These are phyloP conservation scores for Hirtodrosophila duncani DNA, from an alignment of 2,888 invertebrate genomes.

Conservation along the genomic window DNA sequence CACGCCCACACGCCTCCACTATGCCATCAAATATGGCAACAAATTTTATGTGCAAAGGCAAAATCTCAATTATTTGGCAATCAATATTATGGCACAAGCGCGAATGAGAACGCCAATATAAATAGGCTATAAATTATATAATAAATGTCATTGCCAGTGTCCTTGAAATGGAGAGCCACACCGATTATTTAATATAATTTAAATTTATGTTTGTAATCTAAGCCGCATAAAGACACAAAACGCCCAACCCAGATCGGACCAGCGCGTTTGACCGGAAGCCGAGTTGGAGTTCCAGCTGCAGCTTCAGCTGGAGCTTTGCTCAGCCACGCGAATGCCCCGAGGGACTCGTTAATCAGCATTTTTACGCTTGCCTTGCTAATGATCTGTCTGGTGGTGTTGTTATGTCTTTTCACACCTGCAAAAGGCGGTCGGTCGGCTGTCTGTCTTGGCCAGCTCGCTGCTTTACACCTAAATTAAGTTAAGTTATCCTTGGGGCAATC, in stretches of 20 bases:
- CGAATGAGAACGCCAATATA: conserved; percentile 41
- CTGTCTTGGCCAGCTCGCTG: conserved; percentile 3
- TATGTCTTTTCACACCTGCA: conserved; percentile 13
- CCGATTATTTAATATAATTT: conserved; percentile 66
- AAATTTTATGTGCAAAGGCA: conserved; percentile 47
- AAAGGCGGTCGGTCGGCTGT: conserved; percentile 11
- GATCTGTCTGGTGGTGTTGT: conserved; percentile 50
- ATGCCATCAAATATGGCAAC: conserved; percentile 47
- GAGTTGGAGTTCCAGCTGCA: conserved; percentile 16
- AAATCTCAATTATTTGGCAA: conserved; percentile 65
- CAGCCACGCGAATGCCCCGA: conserved; percentile 25
- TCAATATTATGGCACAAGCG: conserved; percentile 52
- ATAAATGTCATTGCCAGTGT: conserved; percentile 56
- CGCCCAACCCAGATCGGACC: conserved; percentile 17
- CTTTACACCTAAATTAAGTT: conserved; percentile 21
- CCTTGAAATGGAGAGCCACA: conserved; percentile 44
- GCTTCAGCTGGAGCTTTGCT: conserved; percentile 1
- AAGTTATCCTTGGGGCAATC: conserved; percentile 28
- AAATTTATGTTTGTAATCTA: conserved; percentile 63
- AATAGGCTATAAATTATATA: conserved; percentile 61
- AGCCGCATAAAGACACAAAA: conserved; percentile 10
- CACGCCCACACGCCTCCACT: conserved; percentile 14
- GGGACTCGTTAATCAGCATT: conserved; percentile 73
- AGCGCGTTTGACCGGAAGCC: conserved; percentile 28
- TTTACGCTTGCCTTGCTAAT: conserved; percentile 70